Evolutionary conservation across 1,140 invertebrate genomes (phyloP).

Genomic region (Drosophila willistoni): DNA sequence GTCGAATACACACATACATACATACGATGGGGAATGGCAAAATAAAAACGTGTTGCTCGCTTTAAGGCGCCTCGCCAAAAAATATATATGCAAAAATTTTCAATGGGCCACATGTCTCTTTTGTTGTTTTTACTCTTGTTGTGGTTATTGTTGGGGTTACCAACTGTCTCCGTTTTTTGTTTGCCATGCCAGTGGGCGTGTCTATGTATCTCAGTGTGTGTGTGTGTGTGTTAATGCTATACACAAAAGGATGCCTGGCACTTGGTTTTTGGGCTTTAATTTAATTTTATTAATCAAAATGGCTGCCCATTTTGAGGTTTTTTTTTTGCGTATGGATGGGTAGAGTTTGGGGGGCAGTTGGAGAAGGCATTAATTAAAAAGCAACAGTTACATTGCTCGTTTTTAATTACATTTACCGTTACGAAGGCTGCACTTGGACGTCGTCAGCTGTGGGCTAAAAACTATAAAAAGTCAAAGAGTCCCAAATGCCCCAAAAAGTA

Average conservation of each 20-base stretch:
- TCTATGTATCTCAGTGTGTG: background rate
- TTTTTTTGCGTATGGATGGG: background rate
- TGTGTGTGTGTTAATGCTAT: constrained; percentile 16
- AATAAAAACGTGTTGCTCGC: constrained; percentile 18
- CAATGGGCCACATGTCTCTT: constrained; percentile 24
- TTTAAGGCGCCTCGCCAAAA: constrained; percentile 30
- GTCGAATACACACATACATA: constrained; percentile 12
- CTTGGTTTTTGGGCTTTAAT: constrained; percentile 3
- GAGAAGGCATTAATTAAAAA: constrained; percentile 48
- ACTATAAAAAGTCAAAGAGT: constrained; percentile 23
- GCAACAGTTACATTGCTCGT: constrained; percentile 46
- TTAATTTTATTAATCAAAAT: constrained; percentile 32
- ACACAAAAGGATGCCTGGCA: constrained; percentile 22
- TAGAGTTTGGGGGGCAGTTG: background rate
- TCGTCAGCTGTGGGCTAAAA: constrained; percentile 13
- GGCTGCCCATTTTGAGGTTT: constrained; percentile 17
- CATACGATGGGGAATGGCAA: background rate
- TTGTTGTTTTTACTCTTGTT: constrained; percentile 6
- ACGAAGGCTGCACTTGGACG: constrained; percentile 5
- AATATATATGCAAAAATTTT: constrained; percentile 22
- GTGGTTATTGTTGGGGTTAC: constrained; percentile 12
- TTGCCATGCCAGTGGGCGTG: constrained; percentile 8
- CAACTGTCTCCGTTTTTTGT: constrained; percentile 12
- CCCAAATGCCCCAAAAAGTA: constrained; percentile 14
- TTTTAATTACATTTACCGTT: constrained; percentile 36